phyloP scores from a whole-genome alignment of 2,113 vertebrate genomes.

The Micronycteris hirsuta region DNA sequence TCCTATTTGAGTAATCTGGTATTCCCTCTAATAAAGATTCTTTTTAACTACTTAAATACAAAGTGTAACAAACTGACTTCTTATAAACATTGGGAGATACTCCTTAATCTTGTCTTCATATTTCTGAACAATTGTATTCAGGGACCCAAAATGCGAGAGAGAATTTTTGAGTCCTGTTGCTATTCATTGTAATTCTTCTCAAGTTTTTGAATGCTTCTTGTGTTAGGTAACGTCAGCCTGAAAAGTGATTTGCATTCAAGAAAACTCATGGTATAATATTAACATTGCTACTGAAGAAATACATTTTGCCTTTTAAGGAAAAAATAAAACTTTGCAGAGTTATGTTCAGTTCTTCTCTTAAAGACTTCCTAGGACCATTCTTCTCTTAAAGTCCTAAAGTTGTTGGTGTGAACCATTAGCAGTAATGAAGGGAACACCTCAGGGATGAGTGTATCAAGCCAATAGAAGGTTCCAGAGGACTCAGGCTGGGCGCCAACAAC shows the following conservation, averaged over 20 bases:
- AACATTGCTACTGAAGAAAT: not conserved
- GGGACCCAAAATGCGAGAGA: not conserved
- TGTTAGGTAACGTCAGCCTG: not conserved
- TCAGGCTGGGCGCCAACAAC: not conserved
- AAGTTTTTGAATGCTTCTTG: not conserved
- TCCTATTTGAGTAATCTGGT: slow-evolving; percentile 64
- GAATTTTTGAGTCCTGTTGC: not conserved
- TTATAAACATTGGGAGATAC: slow-evolving; percentile 60
- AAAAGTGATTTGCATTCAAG: not conserved
- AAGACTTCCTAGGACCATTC: not conserved
- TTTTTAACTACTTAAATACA: slow-evolving; percentile 58
- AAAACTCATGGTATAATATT: not conserved
- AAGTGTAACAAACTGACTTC: slow-evolving; percentile 40
- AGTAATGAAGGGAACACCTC: not conserved
- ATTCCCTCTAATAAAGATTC: slow-evolving; percentile 68
- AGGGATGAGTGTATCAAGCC: not conserved
- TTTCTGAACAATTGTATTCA: slow-evolving; percentile 30
- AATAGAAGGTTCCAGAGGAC: not conserved
- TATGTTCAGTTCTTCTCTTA: not conserved
- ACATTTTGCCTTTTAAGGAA: slow-evolving; percentile 27
- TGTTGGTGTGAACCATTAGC: not conserved
- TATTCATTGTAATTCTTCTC: slow-evolving; percentile 3
- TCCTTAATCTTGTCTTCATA: slow-evolving; percentile 16
- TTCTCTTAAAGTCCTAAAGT: not conserved
- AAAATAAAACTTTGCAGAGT: not conserved